Conservation (phyloP, 2,797 vertebrate species). For the Tachyglossus aculeatus region DNA sequence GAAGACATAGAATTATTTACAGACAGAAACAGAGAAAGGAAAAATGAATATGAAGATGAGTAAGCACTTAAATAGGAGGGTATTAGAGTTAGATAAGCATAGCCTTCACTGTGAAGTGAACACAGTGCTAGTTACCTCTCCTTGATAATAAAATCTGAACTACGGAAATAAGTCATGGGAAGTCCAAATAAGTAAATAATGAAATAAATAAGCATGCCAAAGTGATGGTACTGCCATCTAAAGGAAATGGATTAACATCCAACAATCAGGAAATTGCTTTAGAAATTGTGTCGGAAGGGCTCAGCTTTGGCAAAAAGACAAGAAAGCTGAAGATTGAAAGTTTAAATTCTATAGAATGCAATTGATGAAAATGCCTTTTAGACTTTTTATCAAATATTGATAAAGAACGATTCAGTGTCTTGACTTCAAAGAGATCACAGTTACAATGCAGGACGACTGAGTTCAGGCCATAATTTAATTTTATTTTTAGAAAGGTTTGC, state of each 20-base stretch:
- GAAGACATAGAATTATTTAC: not conserved
- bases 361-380: not conserved
- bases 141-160: not conserved
- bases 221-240: not conserved
- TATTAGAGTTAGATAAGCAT: not conserved
- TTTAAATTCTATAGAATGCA: no score
- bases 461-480: not conserved
- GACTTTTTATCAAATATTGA: not conserved
- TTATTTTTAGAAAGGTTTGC: not conserved
- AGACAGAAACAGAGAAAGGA: not conserved
- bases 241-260: not conserved
- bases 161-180: not conserved
- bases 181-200: not conserved
- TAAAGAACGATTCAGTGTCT: not conserved
- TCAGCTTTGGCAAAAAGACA: not conserved
- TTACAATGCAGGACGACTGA: not conserved
- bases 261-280: not conserved
- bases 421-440: not conserved
- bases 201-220: not conserved
- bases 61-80: not conserved
- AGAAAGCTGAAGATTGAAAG: not conserved
- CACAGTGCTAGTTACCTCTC: not conserved
- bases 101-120: not conserved
- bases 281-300: not conserved
- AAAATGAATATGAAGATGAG: not conserved